These are phyloP conservation scores for Seriola aureovittata DNA, from an alignment of 2,113 vertebrate species.

Conservation along the genomic window DNA sequence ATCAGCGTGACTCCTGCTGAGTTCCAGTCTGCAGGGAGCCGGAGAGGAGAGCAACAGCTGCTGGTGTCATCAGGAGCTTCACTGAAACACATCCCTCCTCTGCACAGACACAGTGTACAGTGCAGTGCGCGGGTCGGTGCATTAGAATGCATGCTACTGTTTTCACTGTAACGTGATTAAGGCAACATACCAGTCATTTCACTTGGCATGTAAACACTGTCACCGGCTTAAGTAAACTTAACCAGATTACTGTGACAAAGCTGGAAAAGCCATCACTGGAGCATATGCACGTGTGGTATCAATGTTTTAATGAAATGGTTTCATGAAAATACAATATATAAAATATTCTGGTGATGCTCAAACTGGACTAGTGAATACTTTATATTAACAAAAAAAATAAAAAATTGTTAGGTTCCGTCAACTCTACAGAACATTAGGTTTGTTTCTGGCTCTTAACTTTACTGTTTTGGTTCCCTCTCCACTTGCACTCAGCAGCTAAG, in stretches of 20 bases:
- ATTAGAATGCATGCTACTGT: constrained; percentile 4
- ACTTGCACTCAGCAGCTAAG: too few relatives aligned
- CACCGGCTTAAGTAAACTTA: constrained; percentile 20
- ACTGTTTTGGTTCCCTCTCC: too few relatives aligned
- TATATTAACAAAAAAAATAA: too few relatives aligned
- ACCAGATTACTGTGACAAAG: not conserved
- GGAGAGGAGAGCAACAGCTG: constrained; percentile 51
- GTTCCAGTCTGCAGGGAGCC: constrained; percentile 34
- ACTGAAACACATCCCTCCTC: constrained; percentile 1
- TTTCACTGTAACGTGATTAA: constrained; percentile 56
- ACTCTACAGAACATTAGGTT: not conserved
- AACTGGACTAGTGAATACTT: too few relatives aligned
- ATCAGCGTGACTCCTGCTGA: constrained; percentile 51
- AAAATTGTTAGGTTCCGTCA: too few relatives aligned
- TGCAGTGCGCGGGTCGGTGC: not conserved
- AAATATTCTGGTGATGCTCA: not conserved
- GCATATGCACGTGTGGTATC: not conserved
- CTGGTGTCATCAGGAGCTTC: constrained; percentile 54
- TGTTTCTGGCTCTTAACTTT: too few relatives aligned
- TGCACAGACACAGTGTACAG: not conserved
- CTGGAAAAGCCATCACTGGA: constrained; percentile 42
- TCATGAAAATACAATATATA: not conserved
- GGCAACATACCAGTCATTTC: constrained; percentile 2
- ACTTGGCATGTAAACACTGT: constrained; percentile 14
- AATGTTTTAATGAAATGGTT: not conserved